Evolutionary conservation across 2,888 invertebrate species (phyloP).

Genomic region (Schrankia costaestrigalis): DNA sequence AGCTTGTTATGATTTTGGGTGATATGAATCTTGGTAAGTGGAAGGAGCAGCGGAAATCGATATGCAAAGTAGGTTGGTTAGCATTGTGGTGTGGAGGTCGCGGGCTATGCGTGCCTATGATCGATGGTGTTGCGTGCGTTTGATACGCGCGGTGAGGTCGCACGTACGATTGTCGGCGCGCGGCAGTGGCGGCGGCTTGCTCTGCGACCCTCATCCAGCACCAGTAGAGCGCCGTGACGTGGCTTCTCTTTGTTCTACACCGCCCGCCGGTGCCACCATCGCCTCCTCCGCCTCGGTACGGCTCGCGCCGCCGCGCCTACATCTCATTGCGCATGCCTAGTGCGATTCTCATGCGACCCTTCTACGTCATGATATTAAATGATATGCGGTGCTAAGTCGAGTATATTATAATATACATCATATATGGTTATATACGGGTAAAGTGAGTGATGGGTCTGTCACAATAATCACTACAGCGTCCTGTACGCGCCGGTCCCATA

Average conservation of each 20-base stretch:
- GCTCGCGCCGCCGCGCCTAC: conserved; percentile 66
- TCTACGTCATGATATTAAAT: conserved; percentile 64
- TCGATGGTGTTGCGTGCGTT: conserved; percentile 64
- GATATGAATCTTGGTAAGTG: conserved; percentile 21
- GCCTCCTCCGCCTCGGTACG: conserved; percentile 46
- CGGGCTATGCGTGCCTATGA: conserved; percentile 62
- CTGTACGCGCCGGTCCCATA: conserved; percentile 34
- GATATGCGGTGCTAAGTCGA: conserved; percentile 56
- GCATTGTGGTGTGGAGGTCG: conserved; percentile 54
- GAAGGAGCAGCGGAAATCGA: conserved; percentile 46
- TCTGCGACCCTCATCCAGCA: conserved; percentile 47
- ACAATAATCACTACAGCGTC: conserved; percentile 35
- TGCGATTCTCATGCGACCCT: conserved; percentile 55
- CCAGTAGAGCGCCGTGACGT: conserved; percentile 45
- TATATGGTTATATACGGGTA: conserved; percentile 41
- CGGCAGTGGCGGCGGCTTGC: conserved; percentile 33
- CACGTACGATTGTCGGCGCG: conserved; percentile 35
- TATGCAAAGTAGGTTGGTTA: conserved; percentile 57
- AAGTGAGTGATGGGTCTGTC: conserved; percentile 41
- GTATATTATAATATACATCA: conserved; percentile 47
- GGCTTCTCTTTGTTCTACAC: conserved; percentile 59
- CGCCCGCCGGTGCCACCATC: conserved; percentile 49
- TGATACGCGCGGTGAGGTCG: conserved; percentile 47
- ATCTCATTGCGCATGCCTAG: conserved; percentile 65
- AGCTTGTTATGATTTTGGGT: conserved; percentile 12